A percentile compares a stretch with the other conserved stretches of the same genome.
Conservation (phyloP, 2,113 vertebrate genomes). For the Phaethon lepturus region DNA sequence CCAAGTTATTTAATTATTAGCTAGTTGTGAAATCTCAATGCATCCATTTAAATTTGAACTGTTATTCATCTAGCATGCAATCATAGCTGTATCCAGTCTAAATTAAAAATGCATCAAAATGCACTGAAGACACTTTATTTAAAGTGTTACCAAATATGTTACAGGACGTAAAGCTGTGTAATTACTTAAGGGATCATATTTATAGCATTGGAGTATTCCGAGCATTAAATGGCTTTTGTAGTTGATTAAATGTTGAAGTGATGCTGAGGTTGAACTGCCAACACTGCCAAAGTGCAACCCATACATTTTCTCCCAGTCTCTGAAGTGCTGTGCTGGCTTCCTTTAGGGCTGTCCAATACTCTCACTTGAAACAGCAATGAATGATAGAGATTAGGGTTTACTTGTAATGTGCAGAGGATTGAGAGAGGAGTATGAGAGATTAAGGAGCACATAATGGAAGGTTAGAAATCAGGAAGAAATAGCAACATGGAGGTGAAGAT, state of each 20-base stretch:
- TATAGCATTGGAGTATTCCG: slow-evolving; percentile 45
- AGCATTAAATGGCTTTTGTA: slow-evolving; percentile 63
- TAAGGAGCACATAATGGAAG: neutral
- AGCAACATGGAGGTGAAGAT: neutral
- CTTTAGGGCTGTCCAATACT: neutral
- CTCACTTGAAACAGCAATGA: neutral
- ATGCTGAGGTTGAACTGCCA: slow-evolving; percentile 31
- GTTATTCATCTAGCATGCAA: slow-evolving; percentile 26
- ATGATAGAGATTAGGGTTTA: neutral
- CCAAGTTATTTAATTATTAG: slow-evolving; percentile 46
- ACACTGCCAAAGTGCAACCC: neutral
- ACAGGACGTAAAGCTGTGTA: slow-evolving; percentile 57
- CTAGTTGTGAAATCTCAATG: neutral
- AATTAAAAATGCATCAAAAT: slow-evolving; percentile 51
- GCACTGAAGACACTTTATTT: slow-evolving; percentile 39
- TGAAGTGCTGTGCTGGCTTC: slow-evolving; percentile 28
- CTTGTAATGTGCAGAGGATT: neutral
- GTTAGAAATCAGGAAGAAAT: neutral
- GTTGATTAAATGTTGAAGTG: slow-evolving; percentile 54
- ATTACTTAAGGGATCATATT: slow-evolving; percentile 65
- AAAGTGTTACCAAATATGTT: slow-evolving; percentile 63
- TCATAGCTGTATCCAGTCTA: slow-evolving; percentile 8
- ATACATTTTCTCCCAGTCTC: neutral
- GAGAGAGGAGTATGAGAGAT: neutral
- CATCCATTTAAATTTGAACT: slow-evolving; percentile 36